These are phyloP conservation scores for Sylvia atricapilla DNA, from an alignment of 2,113 vertebrate species.

Conservation along the genomic window DNA sequence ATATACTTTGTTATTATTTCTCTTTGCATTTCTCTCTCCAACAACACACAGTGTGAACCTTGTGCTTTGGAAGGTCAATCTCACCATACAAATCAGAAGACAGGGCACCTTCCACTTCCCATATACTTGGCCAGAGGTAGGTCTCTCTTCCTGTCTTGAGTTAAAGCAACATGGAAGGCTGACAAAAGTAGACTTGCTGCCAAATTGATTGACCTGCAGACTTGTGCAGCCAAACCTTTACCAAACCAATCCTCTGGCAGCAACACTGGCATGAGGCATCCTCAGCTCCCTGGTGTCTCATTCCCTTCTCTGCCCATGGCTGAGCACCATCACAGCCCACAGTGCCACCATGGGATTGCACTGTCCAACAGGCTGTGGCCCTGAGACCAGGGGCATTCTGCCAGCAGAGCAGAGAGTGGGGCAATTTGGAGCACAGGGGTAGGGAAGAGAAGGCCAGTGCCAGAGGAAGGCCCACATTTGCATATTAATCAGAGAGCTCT, in stretches of 20 bases:
- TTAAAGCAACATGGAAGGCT: background rate
- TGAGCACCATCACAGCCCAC: background rate
- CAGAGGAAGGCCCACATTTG: background rate
- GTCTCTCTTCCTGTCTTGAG: background rate
- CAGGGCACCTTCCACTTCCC: background rate
- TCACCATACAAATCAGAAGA: background rate
- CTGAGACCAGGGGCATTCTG: rapidly evolving
- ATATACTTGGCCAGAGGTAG: background rate
- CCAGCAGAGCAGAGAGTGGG: background rate
- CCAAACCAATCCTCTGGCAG: background rate
- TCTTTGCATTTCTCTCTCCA: background rate
- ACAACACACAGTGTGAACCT: background rate
- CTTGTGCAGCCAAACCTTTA: background rate
- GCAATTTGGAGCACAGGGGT: background rate
- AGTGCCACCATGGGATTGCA: rapidly evolving
- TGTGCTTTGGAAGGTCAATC: background rate
- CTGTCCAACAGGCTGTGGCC: background rate
- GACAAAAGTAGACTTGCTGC: background rate
- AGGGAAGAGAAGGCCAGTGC: background rate
- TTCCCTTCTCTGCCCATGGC: background rate
- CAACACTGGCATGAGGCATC: background rate
- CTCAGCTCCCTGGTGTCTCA: background rate
- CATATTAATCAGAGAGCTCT: background rate
- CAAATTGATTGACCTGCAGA: background rate
- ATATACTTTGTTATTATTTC: background rate